Percentiles rank a stretch among this genome's conserved stretches.
These are phyloP conservation scores for Pachyuromys duprasi DNA, from an alignment of 2,797 vertebrate species.

Conservation along the genomic window DNA sequence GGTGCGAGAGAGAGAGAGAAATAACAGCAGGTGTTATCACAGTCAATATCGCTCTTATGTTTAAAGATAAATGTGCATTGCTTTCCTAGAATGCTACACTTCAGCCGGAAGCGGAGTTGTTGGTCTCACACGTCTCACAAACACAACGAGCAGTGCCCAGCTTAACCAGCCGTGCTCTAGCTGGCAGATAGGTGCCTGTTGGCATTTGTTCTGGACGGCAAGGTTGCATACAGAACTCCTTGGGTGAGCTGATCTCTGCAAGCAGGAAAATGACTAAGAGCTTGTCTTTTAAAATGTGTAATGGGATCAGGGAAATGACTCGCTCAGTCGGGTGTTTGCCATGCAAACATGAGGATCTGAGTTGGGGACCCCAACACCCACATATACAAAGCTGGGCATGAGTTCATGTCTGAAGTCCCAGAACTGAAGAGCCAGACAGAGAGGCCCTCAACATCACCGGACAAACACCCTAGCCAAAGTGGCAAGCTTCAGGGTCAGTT, in stretches of 20 bases:
- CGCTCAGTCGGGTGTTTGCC: background rate
- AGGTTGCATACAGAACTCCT: background rate
- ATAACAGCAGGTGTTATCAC: slow-evolving; percentile 24
- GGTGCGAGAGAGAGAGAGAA: slow-evolving; percentile 4
- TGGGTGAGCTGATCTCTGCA: background rate
- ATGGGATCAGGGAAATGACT: background rate
- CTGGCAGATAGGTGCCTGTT: background rate
- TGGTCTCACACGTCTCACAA: background rate
- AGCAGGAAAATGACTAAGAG: background rate
- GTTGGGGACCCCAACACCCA: background rate
- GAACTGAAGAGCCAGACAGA: background rate
- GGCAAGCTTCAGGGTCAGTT: background rate
- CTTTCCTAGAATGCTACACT: slow-evolving; percentile 55
- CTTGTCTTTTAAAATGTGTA: slow-evolving; percentile 29
- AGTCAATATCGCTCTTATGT: slow-evolving; percentile 18
- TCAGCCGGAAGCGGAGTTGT: background rate
- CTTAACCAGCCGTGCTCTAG: slow-evolving; percentile 21
- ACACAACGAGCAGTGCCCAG: background rate
- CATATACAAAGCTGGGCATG: background rate
- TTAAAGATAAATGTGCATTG: slow-evolving; percentile 35
- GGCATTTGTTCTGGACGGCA: background rate
- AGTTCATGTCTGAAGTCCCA: background rate
- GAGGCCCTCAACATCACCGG: background rate
- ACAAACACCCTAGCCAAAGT: background rate
- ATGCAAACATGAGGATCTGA: background rate